Evolutionary conservation across 2,113 vertebrate species (phyloP).

Genomic region (Oophaga pumilio): DNA sequence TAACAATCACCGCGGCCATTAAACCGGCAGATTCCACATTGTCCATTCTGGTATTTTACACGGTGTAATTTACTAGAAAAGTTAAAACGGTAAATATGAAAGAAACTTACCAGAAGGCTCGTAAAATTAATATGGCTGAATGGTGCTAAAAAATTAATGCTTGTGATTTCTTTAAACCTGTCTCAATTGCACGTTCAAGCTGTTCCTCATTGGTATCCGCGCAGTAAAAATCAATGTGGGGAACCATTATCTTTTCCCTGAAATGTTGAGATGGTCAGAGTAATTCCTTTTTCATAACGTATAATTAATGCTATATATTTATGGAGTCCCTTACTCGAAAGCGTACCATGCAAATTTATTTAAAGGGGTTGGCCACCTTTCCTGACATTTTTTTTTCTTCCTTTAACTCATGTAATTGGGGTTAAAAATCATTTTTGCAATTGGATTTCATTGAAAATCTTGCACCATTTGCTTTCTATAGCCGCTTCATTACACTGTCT

Average conservation of each 20-base stretch:
- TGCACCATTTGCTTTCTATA: too few species aligned
- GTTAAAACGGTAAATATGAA: constrained; percentile 6
- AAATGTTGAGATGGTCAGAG: neutral
- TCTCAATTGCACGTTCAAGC: constrained; percentile 7
- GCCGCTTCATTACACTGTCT: too few species aligned
- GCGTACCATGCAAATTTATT: neutral
- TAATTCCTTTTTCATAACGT: neutral
- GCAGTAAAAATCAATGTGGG: constrained; percentile 11
- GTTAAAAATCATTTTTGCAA: too few species aligned
- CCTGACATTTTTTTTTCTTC: too few species aligned
- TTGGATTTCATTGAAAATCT: too few species aligned
- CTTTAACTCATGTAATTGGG: too few species aligned
- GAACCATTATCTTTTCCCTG: neutral
- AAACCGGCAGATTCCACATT: neutral
- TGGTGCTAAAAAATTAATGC: constrained; percentile 27
- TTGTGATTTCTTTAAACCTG: constrained; percentile 27
- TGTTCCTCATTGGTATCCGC: neutral
- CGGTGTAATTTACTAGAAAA: neutral
- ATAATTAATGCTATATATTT: neutral
- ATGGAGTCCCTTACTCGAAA: neutral
- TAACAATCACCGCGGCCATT: neutral
- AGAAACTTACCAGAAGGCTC: constrained; percentile 33
- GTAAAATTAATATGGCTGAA: constrained; percentile 32
- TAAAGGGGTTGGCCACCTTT: neutral
- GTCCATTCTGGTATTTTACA: neutral